Evolutionary conservation across 2,797 vertebrate species (phyloP).

Genomic region (Poecilia wingei): DNA sequence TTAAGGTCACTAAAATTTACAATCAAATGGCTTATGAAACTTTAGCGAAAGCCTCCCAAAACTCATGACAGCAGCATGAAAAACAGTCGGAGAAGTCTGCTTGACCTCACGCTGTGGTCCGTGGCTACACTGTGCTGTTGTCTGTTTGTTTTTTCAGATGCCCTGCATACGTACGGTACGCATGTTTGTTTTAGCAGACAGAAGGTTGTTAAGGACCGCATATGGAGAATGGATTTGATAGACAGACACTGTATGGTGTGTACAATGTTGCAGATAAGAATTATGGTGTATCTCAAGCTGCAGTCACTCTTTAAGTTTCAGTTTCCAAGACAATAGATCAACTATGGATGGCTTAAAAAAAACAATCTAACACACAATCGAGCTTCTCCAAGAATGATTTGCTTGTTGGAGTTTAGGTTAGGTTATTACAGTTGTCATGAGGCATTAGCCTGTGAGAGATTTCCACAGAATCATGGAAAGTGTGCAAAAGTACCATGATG

Average conservation of each 20-base stretch:
- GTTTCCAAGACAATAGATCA: conserved; percentile 70
- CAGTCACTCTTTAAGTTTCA: conserved; percentile 67
- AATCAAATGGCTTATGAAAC: conserved; percentile 87
- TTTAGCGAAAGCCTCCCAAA: conserved; percentile 88
- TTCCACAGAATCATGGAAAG: background rate
- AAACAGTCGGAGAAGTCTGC: conserved; percentile 84
- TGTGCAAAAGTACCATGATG: background rate
- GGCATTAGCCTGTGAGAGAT: background rate
- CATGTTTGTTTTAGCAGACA: conserved; percentile 70
- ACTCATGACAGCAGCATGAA: conserved; percentile 87
- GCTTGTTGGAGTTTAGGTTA: conserved; percentile 29
- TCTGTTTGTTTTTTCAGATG: conserved; percentile 47
- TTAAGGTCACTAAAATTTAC: conserved; percentile 95
- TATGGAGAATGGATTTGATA: conserved; percentile 79
- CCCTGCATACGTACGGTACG: conserved; percentile 58
- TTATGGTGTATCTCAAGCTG: conserved; percentile 61
- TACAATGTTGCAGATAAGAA: conserved; percentile 60
- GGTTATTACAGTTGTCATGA: conserved; percentile 39
- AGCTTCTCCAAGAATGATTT: conserved; percentile 67
- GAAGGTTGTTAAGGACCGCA: conserved; percentile 79
- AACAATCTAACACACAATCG: conserved; percentile 59
- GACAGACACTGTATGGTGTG: conserved; percentile 75
- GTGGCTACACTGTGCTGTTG: conserved; percentile 62
- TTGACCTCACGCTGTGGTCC: conserved; percentile 84
- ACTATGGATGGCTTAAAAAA: conserved; percentile 76